Conservation (phyloP, 2,888 invertebrate species). For the Ormyrus thymus region DNA sequence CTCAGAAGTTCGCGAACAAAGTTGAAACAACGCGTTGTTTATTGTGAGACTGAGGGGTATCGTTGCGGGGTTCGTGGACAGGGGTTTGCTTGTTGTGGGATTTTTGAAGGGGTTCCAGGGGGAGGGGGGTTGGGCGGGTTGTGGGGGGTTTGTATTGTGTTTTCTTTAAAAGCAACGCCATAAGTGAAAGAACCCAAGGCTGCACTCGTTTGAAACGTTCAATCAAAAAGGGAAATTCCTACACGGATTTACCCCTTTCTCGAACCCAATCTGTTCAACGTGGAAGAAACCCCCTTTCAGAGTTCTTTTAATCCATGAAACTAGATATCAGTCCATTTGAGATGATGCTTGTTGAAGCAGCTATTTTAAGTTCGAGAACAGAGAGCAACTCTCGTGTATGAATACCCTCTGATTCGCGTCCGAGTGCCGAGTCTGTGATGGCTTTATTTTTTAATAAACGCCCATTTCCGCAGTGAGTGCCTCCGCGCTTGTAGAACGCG, state of each 20-base stretch:
- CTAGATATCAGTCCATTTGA: not conserved
- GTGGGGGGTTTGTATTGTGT: conserved; percentile 72
- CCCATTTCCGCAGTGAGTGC: conserved; percentile 70
- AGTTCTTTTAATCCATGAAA: not conserved
- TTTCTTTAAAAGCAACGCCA: conserved; percentile 70
- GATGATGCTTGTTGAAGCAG: not conserved
- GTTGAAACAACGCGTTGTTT: conserved; percentile 71
- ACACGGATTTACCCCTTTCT: conserved; percentile 59
- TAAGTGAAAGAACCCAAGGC: conserved; percentile 75
- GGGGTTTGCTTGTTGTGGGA: conserved; percentile 40
- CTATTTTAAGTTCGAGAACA: conserved; percentile 22
- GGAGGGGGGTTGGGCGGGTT: conserved; percentile 27
- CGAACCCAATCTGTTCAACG: not conserved
- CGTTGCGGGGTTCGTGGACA: conserved; percentile 58
- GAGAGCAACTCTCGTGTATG: conserved; percentile 59
- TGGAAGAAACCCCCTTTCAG: conserved; percentile 1
- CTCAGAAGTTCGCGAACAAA: conserved; percentile 69
- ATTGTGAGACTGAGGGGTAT: conserved; percentile 68
- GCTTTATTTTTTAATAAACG: conserved; percentile 52
- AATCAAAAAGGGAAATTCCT: conserved; percentile 68
- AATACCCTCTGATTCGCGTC: conserved; percentile 71
- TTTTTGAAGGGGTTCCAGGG: conserved; percentile 26
- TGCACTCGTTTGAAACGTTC: conserved; percentile 70
- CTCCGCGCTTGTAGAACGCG: conserved; percentile 69
- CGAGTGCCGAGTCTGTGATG: conserved; percentile 69